Conservation (phyloP, 1,140 invertebrate species). For the Prorops nasuta region DNA sequence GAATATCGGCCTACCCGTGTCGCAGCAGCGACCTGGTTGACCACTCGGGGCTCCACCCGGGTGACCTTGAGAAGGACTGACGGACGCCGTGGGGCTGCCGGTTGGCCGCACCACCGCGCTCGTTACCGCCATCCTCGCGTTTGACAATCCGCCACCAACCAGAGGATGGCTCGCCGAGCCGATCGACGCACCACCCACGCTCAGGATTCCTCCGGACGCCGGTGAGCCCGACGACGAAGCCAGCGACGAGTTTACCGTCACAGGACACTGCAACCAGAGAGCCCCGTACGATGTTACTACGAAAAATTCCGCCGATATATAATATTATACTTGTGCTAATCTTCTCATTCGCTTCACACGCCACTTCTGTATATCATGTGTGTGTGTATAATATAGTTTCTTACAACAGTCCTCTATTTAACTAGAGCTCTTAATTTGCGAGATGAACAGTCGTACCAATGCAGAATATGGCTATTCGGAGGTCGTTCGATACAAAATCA, state of each 20-base stretch:
- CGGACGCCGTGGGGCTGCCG: constrained; percentile 50
- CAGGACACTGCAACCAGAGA: constrained; percentile 47
- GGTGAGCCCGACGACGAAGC: constrained; percentile 62
- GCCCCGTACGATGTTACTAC: not conserved
- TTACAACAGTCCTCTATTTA: no score
- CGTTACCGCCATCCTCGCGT: constrained; percentile 56
- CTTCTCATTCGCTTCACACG: no score
- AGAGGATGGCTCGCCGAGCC: constrained; percentile 36
- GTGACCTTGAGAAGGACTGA: constrained; percentile 54
- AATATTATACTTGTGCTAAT: not conserved
- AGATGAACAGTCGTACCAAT: no score
- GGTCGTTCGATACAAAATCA: no score
- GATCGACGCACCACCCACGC: constrained; percentile 46
- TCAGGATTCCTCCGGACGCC: constrained; percentile 49
- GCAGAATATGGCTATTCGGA: no score
- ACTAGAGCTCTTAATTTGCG: no score
- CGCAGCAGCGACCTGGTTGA: constrained; percentile 74
- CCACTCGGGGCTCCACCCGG: constrained; percentile 32
- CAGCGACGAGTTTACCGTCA: constrained; percentile 59
- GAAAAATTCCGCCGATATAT: constrained; percentile 3
- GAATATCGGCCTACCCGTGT: constrained; percentile 86
- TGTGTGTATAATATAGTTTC: no score
- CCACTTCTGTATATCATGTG: no score
- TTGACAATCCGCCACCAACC: constrained; percentile 47
- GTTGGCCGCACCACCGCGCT: constrained; percentile 48